Evolutionary conservation across 2,113 vertebrate genomes (phyloP), one percentile per base, ranked within the genome.

Genomic region (Electrona antarctica): DNA sequence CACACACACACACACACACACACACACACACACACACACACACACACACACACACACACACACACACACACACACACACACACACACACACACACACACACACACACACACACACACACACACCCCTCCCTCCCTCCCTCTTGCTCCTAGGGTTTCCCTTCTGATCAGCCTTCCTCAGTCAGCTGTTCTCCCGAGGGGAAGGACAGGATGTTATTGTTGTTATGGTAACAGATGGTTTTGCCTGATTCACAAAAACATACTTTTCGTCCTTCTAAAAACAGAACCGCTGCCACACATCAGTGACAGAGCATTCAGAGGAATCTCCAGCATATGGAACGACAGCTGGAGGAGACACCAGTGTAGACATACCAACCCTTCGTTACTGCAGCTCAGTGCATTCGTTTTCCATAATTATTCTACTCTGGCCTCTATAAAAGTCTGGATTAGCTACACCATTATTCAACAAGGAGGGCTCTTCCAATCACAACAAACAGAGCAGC

Each of bases 121-220:
- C 77, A 88, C n/a, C n/a, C n/a, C n/a, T n/a, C 4, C 3, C 14
- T 4, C 14, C 14, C 45, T 70, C 48, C 12, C 21, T 6, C 14
- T 9, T 8, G 12, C 45, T 70, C 48, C 13, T n/a, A 61, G 51
- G 13, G 75, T 75, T 70, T 67, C 73, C 71, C 66, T 76, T 76
- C 49, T 62, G 41, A 77, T 63, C 56, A 33, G 1, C 4, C 57
- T 1, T 41, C 57, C 64, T 84, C 65, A 52, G 71, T 88, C 88
- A 92, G 88, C 81, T 89, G 79, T 71, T 75, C 64, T 88, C 90
- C 83, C 81, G 60, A 8, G 82, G 71, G 86, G 52, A 78, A 59
- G 58, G 52, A 77, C 75, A 80, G 80, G 86, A 83, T 82, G 76
- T 87, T 87, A 15, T 89, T 90, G 80, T 82, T 85, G 82, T 86